Base-by-base conservation (phyloP, 92 coral and sea anemone species). In the Phenganax subtilis region DNA sequence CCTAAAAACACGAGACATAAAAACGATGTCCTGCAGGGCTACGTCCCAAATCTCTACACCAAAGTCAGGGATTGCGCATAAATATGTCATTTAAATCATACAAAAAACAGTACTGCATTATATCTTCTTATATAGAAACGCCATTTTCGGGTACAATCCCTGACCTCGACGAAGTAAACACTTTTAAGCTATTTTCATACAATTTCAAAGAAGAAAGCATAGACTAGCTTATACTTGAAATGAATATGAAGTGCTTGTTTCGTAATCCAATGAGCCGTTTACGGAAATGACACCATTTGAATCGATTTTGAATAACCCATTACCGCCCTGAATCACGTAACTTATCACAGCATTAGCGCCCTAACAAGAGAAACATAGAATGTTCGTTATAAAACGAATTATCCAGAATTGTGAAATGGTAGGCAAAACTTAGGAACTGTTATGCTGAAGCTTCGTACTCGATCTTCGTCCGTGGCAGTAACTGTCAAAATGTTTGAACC, bases 261-360 rank as follows among this genome's bases (percentile, higher is more conserved):
- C 96, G 81, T 84, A 91, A 84, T 91, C 90, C 51, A 91, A 76
- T 15, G 88, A 37, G 6, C 71, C 88, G 53, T 79, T 79, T 0
- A 79, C 87, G 30, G 84, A 82, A 11, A 81, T 73, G 64, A 88
- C 72, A 3, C 84, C 86, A 71, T 87, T 91, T 16, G 87, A 71
- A 55, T 55, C 44, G 7, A 90, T 78, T 28, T 84, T 67, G 63
- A 90, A 88, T 16, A 30, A 80, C 3, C 55, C 74, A 77, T 69
- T 57, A 30, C 74, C 87, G 10, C 85, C 86, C 30, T n/a, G 71
- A 54, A 86, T 70, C 75, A 37, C 29, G 76, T 81, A 90, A 7
- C 51, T 28, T 55, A 88, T 65, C 56, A 47, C 28, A 3, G 82
- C 75, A 31, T 86, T 84, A 72, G 15, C 53, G 76, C 88, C 91